A percentile compares a stretch with the other conserved stretches of the same genome.
phyloP scores from a whole-genome alignment of 2,888 invertebrate species.

The Neuroscelio doddi region DNA sequence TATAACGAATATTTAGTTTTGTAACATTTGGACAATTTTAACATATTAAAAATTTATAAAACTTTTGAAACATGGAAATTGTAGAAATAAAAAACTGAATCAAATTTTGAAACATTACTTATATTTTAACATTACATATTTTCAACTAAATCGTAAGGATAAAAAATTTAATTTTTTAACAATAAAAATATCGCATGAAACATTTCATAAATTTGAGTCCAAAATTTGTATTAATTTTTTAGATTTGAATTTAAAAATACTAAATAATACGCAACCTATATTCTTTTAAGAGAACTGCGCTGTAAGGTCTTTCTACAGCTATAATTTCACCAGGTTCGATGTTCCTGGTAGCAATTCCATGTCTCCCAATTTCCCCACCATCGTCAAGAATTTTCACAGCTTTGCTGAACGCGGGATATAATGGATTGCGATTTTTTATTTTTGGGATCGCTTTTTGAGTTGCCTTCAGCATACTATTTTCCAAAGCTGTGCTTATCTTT shows the following conservation, averaged over 20 bases:
- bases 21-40: too few relatives aligned
- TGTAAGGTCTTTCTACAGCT: constrained; percentile 82
- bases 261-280: constrained; percentile 67
- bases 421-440: constrained; percentile 70
- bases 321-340: constrained; percentile 83
- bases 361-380: constrained; percentile 78
- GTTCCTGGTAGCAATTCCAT: constrained; percentile 80
- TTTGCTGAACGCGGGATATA: constrained; percentile 77
- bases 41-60: too few relatives aligned
- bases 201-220: neutral
- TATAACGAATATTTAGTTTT: too few relatives aligned
- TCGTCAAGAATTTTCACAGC: constrained; percentile 78
- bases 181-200: too few relatives aligned
- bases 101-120: too few relatives aligned
- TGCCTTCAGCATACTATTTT: constrained; percentile 46
- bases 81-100: too few relatives aligned
- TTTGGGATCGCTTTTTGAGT: constrained; percentile 62
- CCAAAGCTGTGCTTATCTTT: too few relatives aligned
- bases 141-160: too few relatives aligned
- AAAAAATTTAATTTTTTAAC: neutral
- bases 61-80: too few relatives aligned
- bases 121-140: too few relatives aligned
- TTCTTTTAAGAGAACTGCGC: constrained; percentile 80
- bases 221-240: neutral
- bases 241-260: neutral